These are phyloP conservation scores for Phortica magna DNA, from an alignment of 2,888 invertebrate genomes.

Conservation along the genomic window DNA sequence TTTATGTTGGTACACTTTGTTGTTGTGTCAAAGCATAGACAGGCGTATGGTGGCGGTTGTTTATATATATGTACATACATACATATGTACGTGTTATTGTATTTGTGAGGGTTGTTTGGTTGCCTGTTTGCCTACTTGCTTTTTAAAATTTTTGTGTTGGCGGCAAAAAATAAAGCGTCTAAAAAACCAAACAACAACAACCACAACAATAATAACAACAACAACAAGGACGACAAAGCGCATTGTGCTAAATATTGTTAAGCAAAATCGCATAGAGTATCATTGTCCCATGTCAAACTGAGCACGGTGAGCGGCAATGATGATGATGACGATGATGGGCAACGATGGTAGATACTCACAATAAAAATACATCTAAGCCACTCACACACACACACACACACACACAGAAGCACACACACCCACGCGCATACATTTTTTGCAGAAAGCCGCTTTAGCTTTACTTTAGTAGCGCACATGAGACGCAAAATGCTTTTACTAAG, in stretches of 20 bases:
- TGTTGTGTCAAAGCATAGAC: not conserved
- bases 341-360: not conserved
- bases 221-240: not conserved
- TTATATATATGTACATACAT: not conserved
- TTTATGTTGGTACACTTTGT: not conserved
- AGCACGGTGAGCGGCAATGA: not conserved
- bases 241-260: conserved; percentile 15
- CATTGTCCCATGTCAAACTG: conserved; percentile 17
- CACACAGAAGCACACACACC: no score
- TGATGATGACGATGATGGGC: not conserved
- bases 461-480: not conserved
- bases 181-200: not conserved
- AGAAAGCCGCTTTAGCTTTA: not conserved
- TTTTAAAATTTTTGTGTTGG: conserved; percentile 2
- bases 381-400: not conserved
- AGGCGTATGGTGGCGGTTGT: not conserved
- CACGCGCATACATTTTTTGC: not conserved
- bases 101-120: not conserved
- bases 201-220: not conserved
- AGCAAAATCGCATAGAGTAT: not conserved
- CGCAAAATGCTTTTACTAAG: not conserved
- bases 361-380: not conserved
- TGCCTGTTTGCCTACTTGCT: not conserved
- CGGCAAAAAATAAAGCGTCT: not conserved
- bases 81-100: not conserved